phyloP scores from a whole-genome alignment of 2,888 invertebrate species.

The Drosophila hamatofila region DNA sequence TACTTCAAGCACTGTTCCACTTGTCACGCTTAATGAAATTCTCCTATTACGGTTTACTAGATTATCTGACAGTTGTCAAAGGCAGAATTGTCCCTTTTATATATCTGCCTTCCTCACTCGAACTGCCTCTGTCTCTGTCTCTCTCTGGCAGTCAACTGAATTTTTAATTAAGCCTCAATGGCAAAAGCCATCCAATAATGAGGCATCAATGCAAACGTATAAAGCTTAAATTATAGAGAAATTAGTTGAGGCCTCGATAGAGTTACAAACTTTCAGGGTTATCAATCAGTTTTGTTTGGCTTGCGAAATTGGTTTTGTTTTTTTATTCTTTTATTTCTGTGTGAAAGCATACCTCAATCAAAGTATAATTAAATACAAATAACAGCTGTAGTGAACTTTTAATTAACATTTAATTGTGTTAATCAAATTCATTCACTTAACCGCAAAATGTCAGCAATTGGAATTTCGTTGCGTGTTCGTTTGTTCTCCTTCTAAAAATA shows the following conservation, averaged over 20 bases:
- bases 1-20: constrained; percentile 38
- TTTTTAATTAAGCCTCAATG: constrained; percentile 25
- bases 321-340: not conserved
- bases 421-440: constrained; percentile 48
- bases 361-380: constrained; percentile 8
- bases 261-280: not conserved
- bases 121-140: constrained; percentile 1
- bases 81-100: constrained; percentile 16
- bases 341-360: constrained; percentile 22
- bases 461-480: not conserved
- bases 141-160: constrained; percentile 6
- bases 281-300: not conserved
- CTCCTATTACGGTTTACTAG: constrained; percentile 38
- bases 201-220: not conserved
- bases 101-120: not conserved
- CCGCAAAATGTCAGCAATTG: constrained; percentile 35
- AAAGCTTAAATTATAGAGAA: not conserved
- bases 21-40: constrained; percentile 53
- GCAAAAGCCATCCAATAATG: not conserved
- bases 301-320: not conserved
- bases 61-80: constrained; percentile 63
- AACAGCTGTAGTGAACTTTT: constrained; percentile 24
- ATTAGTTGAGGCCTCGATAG: not conserved
- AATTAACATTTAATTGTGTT: constrained; percentile 51
- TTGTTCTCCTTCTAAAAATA: constrained; percentile 35